Evolutionary conservation across 2,888 invertebrate species (phyloP).

Genomic region (Caenorhabditis sp.): DNA sequence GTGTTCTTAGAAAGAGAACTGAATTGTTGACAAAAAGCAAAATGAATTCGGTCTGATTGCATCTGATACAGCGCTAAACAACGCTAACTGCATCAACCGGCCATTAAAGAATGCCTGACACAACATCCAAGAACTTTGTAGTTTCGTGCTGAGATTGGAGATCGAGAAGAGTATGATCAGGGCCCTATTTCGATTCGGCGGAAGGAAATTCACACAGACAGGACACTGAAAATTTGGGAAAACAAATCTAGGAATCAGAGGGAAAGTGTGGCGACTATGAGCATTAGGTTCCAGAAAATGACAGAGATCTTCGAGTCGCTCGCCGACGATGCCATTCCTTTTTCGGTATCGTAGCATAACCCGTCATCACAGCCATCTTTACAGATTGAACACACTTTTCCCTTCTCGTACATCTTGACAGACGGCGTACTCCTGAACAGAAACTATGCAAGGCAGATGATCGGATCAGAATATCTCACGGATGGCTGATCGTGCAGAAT

Average conservation of each 20-base stretch:
- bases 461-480: too few species aligned
- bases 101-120: background rate
- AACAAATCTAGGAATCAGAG: too few species aligned
- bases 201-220: too few species aligned
- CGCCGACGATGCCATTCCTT: too few species aligned
- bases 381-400: background rate
- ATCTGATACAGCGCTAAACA: background rate
- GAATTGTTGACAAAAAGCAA: background rate
- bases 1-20: background rate
- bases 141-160: background rate
- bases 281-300: too few species aligned
- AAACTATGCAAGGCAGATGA: too few species aligned
- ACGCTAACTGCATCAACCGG: background rate
- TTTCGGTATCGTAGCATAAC: background rate
- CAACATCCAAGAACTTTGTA: background rate
- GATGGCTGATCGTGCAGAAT: background rate
- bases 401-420: background rate
- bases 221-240: too few species aligned
- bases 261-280: too few species aligned
- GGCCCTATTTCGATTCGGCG: too few species aligned
- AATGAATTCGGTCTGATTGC: background rate
- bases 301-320: too few species aligned
- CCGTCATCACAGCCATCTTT: background rate
- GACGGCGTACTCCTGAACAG: background rate
- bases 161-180: background rate